Percentiles rank a stretch among this genome's conserved stretches.
These are phyloP conservation scores for Heteropelma amictum DNA, from an alignment of 2,888 invertebrate species.

Conservation along the genomic window DNA sequence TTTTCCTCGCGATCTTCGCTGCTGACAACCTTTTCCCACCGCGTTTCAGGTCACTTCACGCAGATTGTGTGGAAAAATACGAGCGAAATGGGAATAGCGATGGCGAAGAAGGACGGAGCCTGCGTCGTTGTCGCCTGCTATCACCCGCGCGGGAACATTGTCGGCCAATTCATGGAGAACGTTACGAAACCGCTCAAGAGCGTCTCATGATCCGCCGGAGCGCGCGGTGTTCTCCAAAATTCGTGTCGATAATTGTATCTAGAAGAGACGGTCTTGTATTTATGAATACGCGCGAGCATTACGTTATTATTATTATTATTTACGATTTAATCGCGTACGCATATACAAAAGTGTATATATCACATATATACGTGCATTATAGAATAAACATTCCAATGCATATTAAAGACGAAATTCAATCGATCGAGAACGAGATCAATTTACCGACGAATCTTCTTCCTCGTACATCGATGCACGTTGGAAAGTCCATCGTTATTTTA, in stretches of 20 bases:
- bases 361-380: slow-evolving; percentile 42
- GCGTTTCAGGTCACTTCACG: slow-evolving; percentile 79
- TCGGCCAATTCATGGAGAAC: slow-evolving; percentile 79
- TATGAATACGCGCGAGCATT: slow-evolving; percentile 40
- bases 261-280: slow-evolving; percentile 52
- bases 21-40: not conserved
- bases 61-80: slow-evolving; percentile 91
- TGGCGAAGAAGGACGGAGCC: slow-evolving; percentile 81
- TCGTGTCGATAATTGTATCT: slow-evolving; percentile 65
- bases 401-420: slow-evolving; percentile 30
- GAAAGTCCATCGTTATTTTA: slow-evolving; percentile 74
- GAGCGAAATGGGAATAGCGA: slow-evolving; percentile 87
- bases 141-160: slow-evolving; percentile 82
- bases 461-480: slow-evolving; percentile 44
- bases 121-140: slow-evolving; percentile 83
- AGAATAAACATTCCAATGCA: slow-evolving; percentile 70
- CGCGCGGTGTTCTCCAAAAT: not conserved
- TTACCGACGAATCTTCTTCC: slow-evolving; percentile 6
- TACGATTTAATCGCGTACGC: slow-evolving; percentile 41
- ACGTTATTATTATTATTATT: slow-evolving; percentile 13
- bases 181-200: slow-evolving; percentile 71
- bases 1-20: not conserved
- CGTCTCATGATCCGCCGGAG: slow-evolving; percentile 57
- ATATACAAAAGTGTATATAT: slow-evolving; percentile 56
- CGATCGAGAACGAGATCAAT: slow-evolving; percentile 13